phyloP scores from a whole-genome alignment of 1,140 invertebrate genomes.

The Drosophila baimaii region DNA sequence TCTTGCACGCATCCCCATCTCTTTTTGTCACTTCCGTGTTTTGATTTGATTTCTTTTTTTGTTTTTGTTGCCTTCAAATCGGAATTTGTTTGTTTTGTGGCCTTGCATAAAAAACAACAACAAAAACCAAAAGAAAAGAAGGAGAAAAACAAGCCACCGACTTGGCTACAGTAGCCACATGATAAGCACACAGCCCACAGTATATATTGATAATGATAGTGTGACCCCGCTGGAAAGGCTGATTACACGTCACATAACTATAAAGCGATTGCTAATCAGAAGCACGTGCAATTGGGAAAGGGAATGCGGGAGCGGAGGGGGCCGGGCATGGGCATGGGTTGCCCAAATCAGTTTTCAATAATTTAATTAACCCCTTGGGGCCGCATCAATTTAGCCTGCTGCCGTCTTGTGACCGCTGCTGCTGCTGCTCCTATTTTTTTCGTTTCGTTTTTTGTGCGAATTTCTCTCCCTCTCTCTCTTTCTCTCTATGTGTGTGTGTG shows the following conservation, averaged over 20 bases:
- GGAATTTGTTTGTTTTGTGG: slow-evolving; percentile 26
- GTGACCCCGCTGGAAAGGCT: slow-evolving; percentile 28
- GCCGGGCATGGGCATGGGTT: neutral
- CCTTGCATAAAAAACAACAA: slow-evolving; percentile 42
- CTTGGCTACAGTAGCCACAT: slow-evolving; percentile 42
- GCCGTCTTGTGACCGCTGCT: slow-evolving; percentile 51
- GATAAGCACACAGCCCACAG: slow-evolving; percentile 36
- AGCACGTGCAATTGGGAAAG: slow-evolving; percentile 49
- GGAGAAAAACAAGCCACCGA: slow-evolving; percentile 11
- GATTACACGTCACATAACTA: slow-evolving; percentile 32
- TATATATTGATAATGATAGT: slow-evolving; percentile 41
- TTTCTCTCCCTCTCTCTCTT: neutral
- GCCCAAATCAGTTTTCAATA: slow-evolving; percentile 73
- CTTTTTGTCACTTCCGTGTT: slow-evolving; percentile 47
- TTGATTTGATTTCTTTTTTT: slow-evolving; percentile 14
- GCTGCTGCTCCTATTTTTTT: neutral
- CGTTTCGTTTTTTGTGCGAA: neutral
- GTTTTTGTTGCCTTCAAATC: slow-evolving; percentile 7
- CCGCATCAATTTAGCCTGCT: slow-evolving; percentile 70
- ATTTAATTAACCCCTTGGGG: slow-evolving; percentile 81
- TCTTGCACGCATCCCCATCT: slow-evolving; percentile 11
- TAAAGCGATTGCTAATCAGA: slow-evolving; percentile 51
- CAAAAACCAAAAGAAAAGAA: neutral
- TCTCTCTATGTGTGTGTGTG: slow-evolving; percentile 8
- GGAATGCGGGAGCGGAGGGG: neutral